phyloP scores from a whole-genome alignment of 2,797 vertebrate species.

The Apodemus agrarius region DNA sequence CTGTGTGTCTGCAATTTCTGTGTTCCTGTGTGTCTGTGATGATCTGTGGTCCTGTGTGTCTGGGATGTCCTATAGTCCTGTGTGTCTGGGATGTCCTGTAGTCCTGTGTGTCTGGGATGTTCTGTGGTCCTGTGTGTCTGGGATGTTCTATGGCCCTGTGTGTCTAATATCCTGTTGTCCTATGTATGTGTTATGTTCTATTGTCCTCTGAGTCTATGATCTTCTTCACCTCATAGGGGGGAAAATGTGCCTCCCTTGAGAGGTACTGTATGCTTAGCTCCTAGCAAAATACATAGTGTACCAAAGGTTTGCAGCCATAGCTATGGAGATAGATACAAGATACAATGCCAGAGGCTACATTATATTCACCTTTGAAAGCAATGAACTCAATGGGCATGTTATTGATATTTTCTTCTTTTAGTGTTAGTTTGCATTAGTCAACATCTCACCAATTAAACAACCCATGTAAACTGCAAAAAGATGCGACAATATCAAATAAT shows the following conservation, averaged over 20 bases:
- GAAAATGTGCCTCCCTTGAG: neutral
- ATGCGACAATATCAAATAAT: neutral
- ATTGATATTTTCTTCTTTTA: constrained; percentile 8
- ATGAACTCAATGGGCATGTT: neutral
- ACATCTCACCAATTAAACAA: neutral
- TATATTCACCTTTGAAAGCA: neutral
- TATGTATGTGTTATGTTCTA: neutral
- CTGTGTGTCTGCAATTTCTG: too few relatives aligned
- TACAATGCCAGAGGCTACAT: neutral
- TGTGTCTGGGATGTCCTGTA: too few relatives aligned
- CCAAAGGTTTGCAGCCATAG: neutral
- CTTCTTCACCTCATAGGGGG: neutral
- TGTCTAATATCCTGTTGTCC: neutral
- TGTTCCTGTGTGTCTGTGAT: neutral
- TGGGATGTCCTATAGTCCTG: too few relatives aligned
- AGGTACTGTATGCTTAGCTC: neutral
- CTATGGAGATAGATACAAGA: neutral
- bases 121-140: neutral
- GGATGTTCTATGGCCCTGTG: neutral
- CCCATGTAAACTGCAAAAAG: neutral
- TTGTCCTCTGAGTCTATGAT: neutral
- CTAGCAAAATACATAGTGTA: neutral
- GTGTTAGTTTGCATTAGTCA: neutral
- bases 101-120: neutral
- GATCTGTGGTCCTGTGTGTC: neutral